A percentile compares a stretch with the other conserved stretches of the same genome.
Conservation (phyloP, 2,797 vertebrate species). For the Psittacula derbiana region DNA sequence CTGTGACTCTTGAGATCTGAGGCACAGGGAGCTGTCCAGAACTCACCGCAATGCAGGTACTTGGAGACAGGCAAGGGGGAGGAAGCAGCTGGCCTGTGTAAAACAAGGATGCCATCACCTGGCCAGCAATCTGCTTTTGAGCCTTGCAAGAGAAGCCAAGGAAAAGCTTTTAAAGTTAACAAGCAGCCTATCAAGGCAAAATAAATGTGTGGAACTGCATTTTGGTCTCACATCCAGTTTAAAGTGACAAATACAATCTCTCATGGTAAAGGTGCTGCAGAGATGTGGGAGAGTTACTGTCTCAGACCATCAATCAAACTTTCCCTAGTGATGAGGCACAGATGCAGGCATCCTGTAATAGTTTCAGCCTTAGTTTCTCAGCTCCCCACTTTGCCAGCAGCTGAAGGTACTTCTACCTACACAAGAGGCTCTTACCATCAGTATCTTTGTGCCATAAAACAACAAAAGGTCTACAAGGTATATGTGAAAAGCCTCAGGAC, state of each 20-base stretch:
- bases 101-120: neutral
- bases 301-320: neutral
- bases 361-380: neutral
- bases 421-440: neutral
- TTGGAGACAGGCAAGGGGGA: neutral
- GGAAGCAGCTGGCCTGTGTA: neutral
- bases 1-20: neutral
- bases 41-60: neutral
- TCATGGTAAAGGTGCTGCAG: neutral
- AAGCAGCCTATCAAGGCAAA: neutral
- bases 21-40: constrained; percentile 17
- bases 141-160: neutral
- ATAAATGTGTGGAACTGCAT: neutral
- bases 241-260: neutral
- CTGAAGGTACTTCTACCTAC: neutral
- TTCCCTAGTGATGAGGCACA: neutral
- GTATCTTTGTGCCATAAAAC: neutral
- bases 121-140: neutral
- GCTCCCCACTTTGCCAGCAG: neutral
- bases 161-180: constrained; percentile 22
- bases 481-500: neutral
- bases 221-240: constrained; percentile 49
- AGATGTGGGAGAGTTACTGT: constrained; percentile 7
- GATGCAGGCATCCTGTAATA: neutral
- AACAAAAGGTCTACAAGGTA: neutral